Conservation (phyloP, 2,113 vertebrate species). For the Petaurus breviceps region DNA sequence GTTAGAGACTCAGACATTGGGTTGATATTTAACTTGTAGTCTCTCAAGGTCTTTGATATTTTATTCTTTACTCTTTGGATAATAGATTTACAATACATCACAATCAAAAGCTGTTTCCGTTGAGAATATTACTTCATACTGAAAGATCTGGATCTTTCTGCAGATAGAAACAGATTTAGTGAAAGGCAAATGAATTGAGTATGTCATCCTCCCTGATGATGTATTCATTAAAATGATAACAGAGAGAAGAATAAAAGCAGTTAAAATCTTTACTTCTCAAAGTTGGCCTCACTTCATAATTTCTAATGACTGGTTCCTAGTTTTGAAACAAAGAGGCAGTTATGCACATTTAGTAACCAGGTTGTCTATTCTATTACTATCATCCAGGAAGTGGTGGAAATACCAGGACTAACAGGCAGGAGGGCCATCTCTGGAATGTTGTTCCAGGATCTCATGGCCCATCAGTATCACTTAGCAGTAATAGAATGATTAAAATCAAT, state of each 20-base stretch:
- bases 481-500: conserved; percentile 67
- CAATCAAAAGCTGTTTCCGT: not conserved
- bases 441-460: conserved; percentile 43
- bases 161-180: not conserved
- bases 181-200: not conserved
- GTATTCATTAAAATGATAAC: not conserved
- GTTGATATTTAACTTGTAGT: not conserved
- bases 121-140: conserved; percentile 21
- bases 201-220: conserved; percentile 23
- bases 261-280: not conserved
- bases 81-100: not conserved
- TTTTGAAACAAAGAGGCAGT: not conserved
- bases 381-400: not conserved
- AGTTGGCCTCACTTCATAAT: not conserved
- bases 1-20: too few species aligned
- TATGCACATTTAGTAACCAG: not conserved
- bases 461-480: conserved; percentile 70
- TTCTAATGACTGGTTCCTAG: not conserved
- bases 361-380: conserved; percentile 9
- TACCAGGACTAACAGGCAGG: not conserved
- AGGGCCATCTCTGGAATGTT: conserved; percentile 30
- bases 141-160: conserved; percentile 27
- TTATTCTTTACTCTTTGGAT: not conserved
- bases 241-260: not conserved
- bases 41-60: not conserved